Base-by-base conservation (phyloP, 2,888 invertebrate species). In the Hoplodrina ambigua region DNA sequence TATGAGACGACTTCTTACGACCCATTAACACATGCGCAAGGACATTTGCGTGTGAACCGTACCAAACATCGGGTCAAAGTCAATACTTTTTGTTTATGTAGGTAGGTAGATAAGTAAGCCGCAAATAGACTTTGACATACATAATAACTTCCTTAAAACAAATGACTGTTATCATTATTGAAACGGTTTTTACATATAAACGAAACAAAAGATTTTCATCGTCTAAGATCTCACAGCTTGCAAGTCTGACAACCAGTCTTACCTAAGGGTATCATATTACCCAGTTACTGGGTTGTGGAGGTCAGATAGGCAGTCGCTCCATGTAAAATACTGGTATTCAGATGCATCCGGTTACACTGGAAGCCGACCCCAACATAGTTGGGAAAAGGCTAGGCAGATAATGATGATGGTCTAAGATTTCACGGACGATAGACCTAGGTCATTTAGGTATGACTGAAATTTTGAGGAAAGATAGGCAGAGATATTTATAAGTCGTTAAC, bases 1-100 rank as follows among this genome's bases (percentile, higher is more conserved):
- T 65, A 50, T 37, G 54, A 68, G 64, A 66, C 63, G 67, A 76
- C 76, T 77, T 62, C 68, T 73, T 72, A 72, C 61, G 61, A 74
- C 54, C 65, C 66, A 66, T 66, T 69, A 78, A 80, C 74, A 68
- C 67, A 70, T 61, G 58, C 54, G 61, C 64, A 80, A 75, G 70
- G 78, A 76, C 77, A 77, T 60, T 64, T 59, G 46, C 57, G 62
- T 67, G 59, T 56, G 55, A 75, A 75, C 76, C 55, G 17, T 54
- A 68, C 62, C 30, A 59, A 59, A 78, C 44, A 33, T 50, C 50
- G 55, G 61, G 75, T 78, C 53, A 58, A 58, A 63, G 68, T 76
- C 75, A 59, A 79, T 10, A 57, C 57, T 54, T 78, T 65, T 50
- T 71, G 58, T 71, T 75, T 73, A 44, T 57, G 25, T 57, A 41